Conservation (phyloP, 2,113 vertebrate species). For the Lampris megalopsis region DNA sequence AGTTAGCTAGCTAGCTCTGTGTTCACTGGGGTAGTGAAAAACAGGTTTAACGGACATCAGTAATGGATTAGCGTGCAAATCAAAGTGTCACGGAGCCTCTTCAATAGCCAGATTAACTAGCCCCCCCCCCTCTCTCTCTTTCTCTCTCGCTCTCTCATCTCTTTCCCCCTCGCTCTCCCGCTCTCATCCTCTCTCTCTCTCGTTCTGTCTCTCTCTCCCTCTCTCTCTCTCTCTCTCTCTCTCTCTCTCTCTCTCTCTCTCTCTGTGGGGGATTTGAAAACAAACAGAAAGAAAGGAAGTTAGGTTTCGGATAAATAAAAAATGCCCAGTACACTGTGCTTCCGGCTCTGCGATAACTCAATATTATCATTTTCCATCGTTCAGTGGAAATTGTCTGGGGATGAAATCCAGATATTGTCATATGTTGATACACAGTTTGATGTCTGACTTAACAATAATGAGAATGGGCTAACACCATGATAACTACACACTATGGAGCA, state of each 20-base stretch:
- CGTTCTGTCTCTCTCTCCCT: not conserved
- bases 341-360: no score
- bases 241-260: not conserved
- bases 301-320: no score
- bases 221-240: not conserved
- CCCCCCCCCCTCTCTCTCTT: not conserved
- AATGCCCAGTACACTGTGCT: no score
- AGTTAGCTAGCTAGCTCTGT: constrained; percentile 13
- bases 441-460: no score
- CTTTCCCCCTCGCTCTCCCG: no score
- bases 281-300: not conserved
- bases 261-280: not conserved
- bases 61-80: constrained; percentile 52
- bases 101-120: constrained; percentile 47
- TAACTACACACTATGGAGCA: no score
- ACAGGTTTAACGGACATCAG: constrained; percentile 52
- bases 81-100: constrained; percentile 50
- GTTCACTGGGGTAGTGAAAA: constrained; percentile 24
- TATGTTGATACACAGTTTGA: no score
- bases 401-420: no score
- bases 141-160: not conserved
- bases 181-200: not conserved
- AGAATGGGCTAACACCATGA: no score
- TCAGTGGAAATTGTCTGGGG: no score
- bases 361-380: no score